phyloP scores from a whole-genome alignment of 2,888 invertebrate species.

The Nephrotoma flavescens region DNA sequence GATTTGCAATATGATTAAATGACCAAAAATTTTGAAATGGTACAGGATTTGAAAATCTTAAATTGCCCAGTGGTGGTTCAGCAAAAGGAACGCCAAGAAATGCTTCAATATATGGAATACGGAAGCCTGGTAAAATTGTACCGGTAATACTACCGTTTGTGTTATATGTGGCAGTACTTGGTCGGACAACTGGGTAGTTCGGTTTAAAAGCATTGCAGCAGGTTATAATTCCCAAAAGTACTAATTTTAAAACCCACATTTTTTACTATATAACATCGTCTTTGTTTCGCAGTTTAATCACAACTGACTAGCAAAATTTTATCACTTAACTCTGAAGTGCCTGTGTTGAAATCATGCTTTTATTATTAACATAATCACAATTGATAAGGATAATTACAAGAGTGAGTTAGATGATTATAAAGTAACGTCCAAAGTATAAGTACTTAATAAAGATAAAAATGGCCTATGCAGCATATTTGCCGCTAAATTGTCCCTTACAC shows the following conservation, averaged over 20 bases:
- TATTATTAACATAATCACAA: no score
- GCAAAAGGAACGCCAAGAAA: slow-evolving; percentile 72
- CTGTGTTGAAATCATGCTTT: no score
- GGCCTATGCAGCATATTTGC: no score
- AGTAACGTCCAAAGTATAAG: no score
- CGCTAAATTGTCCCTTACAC: no score
- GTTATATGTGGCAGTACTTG: neutral
- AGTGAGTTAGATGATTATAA: no score
- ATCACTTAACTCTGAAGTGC: no score
- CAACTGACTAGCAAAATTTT: neutral
- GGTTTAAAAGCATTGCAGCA: neutral
- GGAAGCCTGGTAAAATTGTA: slow-evolving; percentile 24
- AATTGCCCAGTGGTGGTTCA: slow-evolving; percentile 45
- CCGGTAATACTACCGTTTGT: neutral
- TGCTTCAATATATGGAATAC: slow-evolving; percentile 56
- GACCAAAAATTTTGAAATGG: neutral
- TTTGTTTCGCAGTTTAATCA: neutral
- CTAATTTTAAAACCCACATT: neutral
- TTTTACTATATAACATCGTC: neutral
- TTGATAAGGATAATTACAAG: no score
- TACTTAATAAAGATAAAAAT: no score
- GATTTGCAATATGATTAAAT: neutral
- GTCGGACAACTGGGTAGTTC: neutral
- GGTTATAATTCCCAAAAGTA: neutral
- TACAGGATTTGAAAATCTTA: slow-evolving; percentile 36